Percentiles rank a stretch among this genome's conserved stretches.
These are phyloP conservation scores for Mesopsocus fuscifrons DNA, from an alignment of 2,888 invertebrate species.

Conservation along the genomic window DNA sequence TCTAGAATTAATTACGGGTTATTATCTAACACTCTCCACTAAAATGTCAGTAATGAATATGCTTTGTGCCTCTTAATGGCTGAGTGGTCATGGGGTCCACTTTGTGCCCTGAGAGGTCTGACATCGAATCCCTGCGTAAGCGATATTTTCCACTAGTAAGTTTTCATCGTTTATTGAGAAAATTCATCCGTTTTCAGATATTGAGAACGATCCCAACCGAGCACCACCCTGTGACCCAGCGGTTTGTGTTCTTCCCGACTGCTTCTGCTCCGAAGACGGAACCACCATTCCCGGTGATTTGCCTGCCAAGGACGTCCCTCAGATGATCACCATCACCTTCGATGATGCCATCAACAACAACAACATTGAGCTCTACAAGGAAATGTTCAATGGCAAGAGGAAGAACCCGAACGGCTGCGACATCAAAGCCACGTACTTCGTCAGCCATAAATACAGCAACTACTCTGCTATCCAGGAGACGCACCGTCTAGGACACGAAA, in stretches of 20 bases:
- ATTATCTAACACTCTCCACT: too few relatives aligned
- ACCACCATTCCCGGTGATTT: conserved; percentile 71
- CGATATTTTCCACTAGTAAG: conserved; percentile 13
- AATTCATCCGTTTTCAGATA: conserved; percentile 51
- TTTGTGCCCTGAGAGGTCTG: too few relatives aligned
- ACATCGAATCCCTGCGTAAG: conserved; percentile 31
- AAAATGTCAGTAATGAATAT: too few relatives aligned
- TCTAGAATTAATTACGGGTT: too few relatives aligned
- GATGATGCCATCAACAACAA: conserved; percentile 91
- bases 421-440: conserved; percentile 80
- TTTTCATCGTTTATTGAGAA: conserved; percentile 11
- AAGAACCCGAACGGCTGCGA: conserved; percentile 88
- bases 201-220: conserved; percentile 83
- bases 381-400: conserved; percentile 73
- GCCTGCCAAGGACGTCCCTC: conserved; percentile 68
- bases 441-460: conserved; percentile 85
- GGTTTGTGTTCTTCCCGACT: conserved; percentile 76
- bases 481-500: conserved; percentile 80
- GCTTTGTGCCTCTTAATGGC: not conserved
- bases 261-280: conserved; percentile 87
- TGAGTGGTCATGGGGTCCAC: conserved; percentile 17
- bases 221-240: conserved; percentile 75
- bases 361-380: conserved; percentile 83
- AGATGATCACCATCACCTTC: conserved; percentile 88
- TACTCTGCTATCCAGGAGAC: conserved; percentile 86